phyloP scores from a whole-genome alignment of 2,888 invertebrate species.

The Hemicrepidius hirtus region DNA sequence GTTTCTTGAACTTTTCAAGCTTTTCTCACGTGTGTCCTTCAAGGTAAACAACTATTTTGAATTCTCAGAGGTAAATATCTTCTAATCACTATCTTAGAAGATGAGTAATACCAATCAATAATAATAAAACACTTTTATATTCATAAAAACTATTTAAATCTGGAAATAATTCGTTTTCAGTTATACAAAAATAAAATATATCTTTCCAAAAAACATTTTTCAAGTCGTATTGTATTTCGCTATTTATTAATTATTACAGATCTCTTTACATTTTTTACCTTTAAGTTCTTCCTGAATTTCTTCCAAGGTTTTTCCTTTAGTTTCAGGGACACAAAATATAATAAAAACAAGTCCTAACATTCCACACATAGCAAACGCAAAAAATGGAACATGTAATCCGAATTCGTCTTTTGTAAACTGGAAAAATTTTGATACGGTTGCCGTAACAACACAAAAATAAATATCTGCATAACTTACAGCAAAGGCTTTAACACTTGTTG shows the following conservation, averaged over 20 bases:
- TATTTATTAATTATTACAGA: background rate
- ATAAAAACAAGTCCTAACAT: slow-evolving; percentile 78
- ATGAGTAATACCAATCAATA: no score
- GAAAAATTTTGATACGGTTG: slow-evolving; percentile 70
- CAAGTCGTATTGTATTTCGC: no score
- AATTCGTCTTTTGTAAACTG: slow-evolving; percentile 74
- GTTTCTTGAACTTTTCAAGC: no score
- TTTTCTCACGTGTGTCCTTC: no score
- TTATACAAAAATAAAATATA: no score
- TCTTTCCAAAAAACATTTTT: no score
- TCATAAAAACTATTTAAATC: no score
- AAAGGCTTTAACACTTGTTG: slow-evolving; percentile 73
- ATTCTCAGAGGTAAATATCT: no score
- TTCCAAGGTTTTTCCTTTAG: slow-evolving; percentile 73
- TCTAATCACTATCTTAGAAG: no score
- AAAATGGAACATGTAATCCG: slow-evolving; percentile 79
- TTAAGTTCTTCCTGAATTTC: slow-evolving; percentile 21
- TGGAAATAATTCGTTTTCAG: no score
- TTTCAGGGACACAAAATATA: slow-evolving; percentile 78
- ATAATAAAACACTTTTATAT: no score
- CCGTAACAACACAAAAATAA: slow-evolving; percentile 70
- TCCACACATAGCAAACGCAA: slow-evolving; percentile 79
- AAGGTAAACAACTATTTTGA: no score
- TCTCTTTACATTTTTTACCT: background rate
- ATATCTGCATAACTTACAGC: slow-evolving; percentile 73